These are phyloP conservation scores for Polyergus mexicanus DNA, from an alignment of 1,140 invertebrate species.

Conservation along the genomic window DNA sequence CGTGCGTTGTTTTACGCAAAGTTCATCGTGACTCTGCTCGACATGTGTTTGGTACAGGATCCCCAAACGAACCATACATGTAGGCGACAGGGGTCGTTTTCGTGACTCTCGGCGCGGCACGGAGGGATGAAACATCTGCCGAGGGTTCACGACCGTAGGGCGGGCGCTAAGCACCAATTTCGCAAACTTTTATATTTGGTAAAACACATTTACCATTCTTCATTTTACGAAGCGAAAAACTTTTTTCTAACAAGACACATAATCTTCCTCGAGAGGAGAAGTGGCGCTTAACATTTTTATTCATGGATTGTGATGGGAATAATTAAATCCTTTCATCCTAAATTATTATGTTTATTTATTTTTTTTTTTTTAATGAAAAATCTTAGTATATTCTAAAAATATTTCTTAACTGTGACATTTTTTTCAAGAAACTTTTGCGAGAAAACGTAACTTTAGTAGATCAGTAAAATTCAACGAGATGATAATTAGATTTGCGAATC, in stretches of 20 bases:
- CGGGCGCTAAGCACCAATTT: neutral
- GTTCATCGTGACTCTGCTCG: neutral
- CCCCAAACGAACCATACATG: constrained; percentile 53
- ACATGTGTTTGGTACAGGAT: constrained; percentile 67
- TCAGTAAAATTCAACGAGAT: constrained; percentile 12
- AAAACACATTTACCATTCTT: neutral
- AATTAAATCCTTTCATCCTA: neutral
- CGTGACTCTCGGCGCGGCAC: neutral
- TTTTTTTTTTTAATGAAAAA: neutral
- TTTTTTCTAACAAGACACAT: neutral
- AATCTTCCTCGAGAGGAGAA: neutral
- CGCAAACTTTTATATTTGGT: constrained; percentile 5
- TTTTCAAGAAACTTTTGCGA: neutral
- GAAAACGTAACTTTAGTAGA: neutral
- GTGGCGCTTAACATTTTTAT: neutral
- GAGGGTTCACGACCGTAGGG: constrained; percentile 54
- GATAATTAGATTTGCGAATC: neutral
- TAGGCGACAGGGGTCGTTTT: constrained; percentile 54
- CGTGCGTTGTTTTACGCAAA: constrained; percentile 39
- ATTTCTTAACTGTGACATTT: neutral
- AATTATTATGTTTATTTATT: neutral
- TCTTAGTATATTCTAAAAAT: too few species aligned
- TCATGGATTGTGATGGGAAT: neutral
- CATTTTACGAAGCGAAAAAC: neutral
- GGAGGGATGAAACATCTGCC: constrained; percentile 69